These are phyloP conservation scores for Archilochus colubris DNA, from an alignment of 2,113 vertebrate species.

Conservation along the genomic window DNA sequence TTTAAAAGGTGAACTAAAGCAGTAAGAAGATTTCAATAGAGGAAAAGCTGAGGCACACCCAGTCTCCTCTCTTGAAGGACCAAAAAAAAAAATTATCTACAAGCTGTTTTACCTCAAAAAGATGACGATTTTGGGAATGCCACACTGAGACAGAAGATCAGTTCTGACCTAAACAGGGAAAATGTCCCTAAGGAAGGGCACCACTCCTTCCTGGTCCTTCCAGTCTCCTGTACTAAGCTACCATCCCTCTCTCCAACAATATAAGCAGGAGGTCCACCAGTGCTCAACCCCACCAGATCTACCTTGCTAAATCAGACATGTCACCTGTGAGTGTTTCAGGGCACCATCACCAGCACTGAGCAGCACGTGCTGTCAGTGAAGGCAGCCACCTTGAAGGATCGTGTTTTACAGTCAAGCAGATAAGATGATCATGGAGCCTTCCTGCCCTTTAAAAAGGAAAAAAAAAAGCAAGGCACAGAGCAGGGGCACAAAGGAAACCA, in stretches of 20 bases:
- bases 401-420: not conserved
- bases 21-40: not conserved
- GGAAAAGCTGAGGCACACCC: not conserved
- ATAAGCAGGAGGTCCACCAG: not conserved
- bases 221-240: not conserved
- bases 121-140: not conserved
- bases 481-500: not conserved
- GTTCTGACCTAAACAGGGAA: not conserved
- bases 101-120: not conserved
- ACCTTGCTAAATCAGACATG: not conserved
- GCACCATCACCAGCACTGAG: not conserved
- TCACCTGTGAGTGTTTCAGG: not conserved
- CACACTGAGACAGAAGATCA: not conserved
- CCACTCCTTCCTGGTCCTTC: not conserved
- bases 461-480: not conserved
- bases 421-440: not conserved
- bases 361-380: not conserved
- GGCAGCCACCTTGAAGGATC: not conserved
- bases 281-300: not conserved
- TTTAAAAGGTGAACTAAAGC: not conserved
- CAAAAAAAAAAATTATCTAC: not conserved
- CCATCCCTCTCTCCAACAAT: not conserved
- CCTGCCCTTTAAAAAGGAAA: not conserved
- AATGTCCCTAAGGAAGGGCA: accelerated
- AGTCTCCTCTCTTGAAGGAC: not conserved